Evolutionary conservation across 2,888 invertebrate species (phyloP), one percentile per base, ranked within the genome.

Genomic region (Conus canariensis): DNA sequence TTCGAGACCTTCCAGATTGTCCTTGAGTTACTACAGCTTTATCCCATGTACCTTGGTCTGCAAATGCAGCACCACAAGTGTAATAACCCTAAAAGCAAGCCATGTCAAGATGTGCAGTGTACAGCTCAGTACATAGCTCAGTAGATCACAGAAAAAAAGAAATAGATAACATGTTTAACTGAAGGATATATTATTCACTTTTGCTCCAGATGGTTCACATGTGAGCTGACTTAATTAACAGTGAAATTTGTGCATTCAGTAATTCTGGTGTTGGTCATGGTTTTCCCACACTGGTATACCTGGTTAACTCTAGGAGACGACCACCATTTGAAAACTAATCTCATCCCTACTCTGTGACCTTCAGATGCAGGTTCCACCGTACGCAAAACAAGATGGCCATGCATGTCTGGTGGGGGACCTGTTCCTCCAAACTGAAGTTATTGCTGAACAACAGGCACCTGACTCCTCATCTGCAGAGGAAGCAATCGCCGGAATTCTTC

Each of bases 391-490:
- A 22, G 45, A 45, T 45, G 45, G 8, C 64, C 64, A 16, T 16
- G 64, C 64, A 64, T 64, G 64, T 64, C 64, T 14, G 64, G 45
- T 3, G 45, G 4, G 45, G 45, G 4, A 4, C 45, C 45, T 45
- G 45, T 45, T 45, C 45, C 45, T 45, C 45, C 45, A 45, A 2
- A 2, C 60, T 22, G 70, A 16, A 70, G 70, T 60, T 45, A 87
- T 4, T 70, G 45, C 67, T 45, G 87, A 8, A 56, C 10, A n/a
- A 87, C n/a, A 4, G 67, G 64, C 87, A 87, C 45, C 56, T 87
- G 70, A 16, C 58, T 12, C 74, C 58, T 70, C 87, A 87, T 87
- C 87, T 87, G 87, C 3, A 59, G 56, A 8, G 87, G 87, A 14
- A 87, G 87, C 56, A 87, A n/a, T 3, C 59, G 74, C 74, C 67